Percentiles rank a stretch among this genome's conserved stretches.
phyloP scores from a whole-genome alignment of 2,888 invertebrate genomes.

The Ormia ochracea region DNA sequence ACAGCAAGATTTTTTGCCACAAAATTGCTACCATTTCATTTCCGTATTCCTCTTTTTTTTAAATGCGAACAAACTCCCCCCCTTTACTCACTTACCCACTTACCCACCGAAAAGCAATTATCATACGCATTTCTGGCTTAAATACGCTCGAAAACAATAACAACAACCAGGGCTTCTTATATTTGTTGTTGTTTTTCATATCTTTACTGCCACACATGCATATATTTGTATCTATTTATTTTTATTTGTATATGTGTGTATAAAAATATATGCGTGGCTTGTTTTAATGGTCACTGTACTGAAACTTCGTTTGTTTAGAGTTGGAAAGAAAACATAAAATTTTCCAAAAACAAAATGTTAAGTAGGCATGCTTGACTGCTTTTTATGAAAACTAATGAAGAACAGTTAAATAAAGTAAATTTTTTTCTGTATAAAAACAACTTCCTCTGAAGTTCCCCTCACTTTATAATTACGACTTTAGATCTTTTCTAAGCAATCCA shows the following conservation, averaged over 20 bases:
- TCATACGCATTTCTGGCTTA: slow-evolving; percentile 56
- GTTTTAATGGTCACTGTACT: background rate
- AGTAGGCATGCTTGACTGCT: slow-evolving; percentile 32
- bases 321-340: background rate
- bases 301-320: background rate
- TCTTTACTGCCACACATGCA: too few relatives aligned
- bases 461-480: background rate
- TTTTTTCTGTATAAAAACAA: slow-evolving; percentile 3
- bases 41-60: too few relatives aligned
- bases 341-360: background rate
- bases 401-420: slow-evolving; percentile 34
- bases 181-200: too few relatives aligned
- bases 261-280: too few relatives aligned
- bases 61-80: slow-evolving; percentile 6
- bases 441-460: background rate
- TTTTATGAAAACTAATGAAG: slow-evolving; percentile 36
- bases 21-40: slow-evolving; percentile 39
- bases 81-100: background rate
- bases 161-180: too few relatives aligned
- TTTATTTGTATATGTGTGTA: too few relatives aligned
- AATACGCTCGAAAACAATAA: slow-evolving; percentile 42
- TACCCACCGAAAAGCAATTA: slow-evolving; percentile 60
- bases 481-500: slow-evolving; percentile 10
- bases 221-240: too few relatives aligned
- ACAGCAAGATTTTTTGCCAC: slow-evolving; percentile 64